Conservation (phyloP, 2,797 vertebrate species). For the Cossypha caffra region DNA sequence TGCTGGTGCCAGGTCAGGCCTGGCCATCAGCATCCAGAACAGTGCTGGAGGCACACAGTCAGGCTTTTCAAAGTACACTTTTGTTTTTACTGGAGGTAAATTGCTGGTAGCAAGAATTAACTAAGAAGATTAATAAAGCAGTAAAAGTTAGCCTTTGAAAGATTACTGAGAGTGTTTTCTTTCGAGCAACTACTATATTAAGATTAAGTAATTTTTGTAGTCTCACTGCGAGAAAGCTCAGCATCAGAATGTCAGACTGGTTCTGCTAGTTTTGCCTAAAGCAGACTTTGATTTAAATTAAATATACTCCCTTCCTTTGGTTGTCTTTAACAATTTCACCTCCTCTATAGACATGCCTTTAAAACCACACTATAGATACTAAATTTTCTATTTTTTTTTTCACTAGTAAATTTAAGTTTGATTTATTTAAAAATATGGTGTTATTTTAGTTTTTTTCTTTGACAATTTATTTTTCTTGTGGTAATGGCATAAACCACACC, state of each 20-base stretch:
- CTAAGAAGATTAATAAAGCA: background rate
- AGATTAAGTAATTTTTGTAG: background rate
- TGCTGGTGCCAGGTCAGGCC: accelerated
- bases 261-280: background rate
- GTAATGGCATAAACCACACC: background rate
- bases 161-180: background rate
- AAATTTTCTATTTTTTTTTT: background rate
- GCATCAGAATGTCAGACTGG: background rate
- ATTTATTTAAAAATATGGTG: background rate
- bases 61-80: background rate
- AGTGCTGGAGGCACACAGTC: background rate
- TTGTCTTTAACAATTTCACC: too few species aligned
- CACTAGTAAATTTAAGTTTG: background rate
- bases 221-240: background rate
- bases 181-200: background rate
- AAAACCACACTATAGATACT: background rate
- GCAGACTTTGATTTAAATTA: background rate
- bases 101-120: background rate
- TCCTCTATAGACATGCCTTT: too few species aligned
- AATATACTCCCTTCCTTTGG: too few species aligned
- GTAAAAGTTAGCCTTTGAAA: background rate
- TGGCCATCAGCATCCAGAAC: background rate
- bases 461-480: background rate
- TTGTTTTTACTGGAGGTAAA: background rate
- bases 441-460: background rate